Evolutionary conservation across 2,888 invertebrate species (phyloP), one percentile per base, ranked within the genome.

Genomic region (Folsomia manolachei): DNA sequence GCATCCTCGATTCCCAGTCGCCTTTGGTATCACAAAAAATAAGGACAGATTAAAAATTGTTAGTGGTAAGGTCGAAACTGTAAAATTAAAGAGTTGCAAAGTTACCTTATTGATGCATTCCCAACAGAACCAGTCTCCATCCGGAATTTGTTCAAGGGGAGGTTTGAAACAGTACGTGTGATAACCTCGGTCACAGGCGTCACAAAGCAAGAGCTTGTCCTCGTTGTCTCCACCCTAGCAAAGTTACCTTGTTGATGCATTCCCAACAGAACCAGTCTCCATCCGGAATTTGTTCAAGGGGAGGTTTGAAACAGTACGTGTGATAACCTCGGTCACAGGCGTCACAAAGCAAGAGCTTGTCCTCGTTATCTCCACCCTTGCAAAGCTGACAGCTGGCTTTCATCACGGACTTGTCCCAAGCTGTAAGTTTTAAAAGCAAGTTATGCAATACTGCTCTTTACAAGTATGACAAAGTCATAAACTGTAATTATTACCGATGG

Each of bases 401-500:
- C 97, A 98, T 97, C 83, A 97, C 94, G 86, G 96, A 96, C 87
- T 97, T 96, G 86, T 98, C 97, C 98, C 98, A 98, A 53, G 97
- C 96, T 81, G n/a, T n/a, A n/a, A n/a, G n/a, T n/a, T n/a, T n/a
- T n/a, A n/a, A n/a, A n/a, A n/a, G n/a, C n/a, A n/a, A n/a, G n/a
- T n/a, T n/a, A n/a, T n/a, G n/a, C n/a, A n/a, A n/a, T n/a, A n/a
- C n/a, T n/a, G n/a, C n/a, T n/a, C n/a, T n/a, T n/a, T n/a, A n/a
- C n/a, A n/a, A n/a, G n/a, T n/a, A n/a, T n/a, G n/a, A n/a, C n/a
- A n/a, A n/a, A n/a, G n/a, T n/a, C n/a, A n/a, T n/a, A n/a, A n/a
- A n/a, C n/a, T n/a, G n/a, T n/a, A n/a, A n/a, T n/a, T n/a, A n/a
- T n/a, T n/a, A n/a, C n/a, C n/a, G 14, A 98, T 94, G 83, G 92